These are phyloP conservation scores for Diploptera punctata DNA, from an alignment of 2,888 invertebrate genomes.

Conservation along the genomic window DNA sequence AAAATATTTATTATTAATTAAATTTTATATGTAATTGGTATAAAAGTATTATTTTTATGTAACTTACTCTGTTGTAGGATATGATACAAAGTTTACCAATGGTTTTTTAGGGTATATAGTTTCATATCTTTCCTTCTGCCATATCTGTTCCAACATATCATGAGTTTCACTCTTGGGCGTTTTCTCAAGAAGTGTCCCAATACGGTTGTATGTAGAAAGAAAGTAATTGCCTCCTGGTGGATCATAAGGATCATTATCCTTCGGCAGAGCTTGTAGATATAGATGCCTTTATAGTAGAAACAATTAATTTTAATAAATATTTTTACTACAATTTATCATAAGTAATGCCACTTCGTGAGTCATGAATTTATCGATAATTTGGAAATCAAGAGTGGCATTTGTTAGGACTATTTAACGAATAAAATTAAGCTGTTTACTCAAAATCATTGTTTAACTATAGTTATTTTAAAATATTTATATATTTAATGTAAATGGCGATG, in stretches of 20 bases:
- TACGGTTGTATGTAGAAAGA: constrained; percentile 58
- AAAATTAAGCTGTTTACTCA: too few species aligned
- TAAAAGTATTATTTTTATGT: not conserved
- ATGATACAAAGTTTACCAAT: not conserved
- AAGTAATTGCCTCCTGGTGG: constrained; percentile 57
- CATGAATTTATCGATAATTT: too few species aligned
- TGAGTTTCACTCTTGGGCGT: constrained; percentile 58
- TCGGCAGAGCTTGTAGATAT: constrained; percentile 55
- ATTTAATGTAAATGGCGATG: too few species aligned
- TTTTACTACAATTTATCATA: too few species aligned
- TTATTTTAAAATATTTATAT: too few species aligned
- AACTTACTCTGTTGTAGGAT: constrained; percentile 1
- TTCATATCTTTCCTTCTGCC: not conserved
- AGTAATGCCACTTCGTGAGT: too few species aligned
- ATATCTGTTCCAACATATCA: constrained; percentile 54
- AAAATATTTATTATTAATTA: too few species aligned
- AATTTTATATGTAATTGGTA: too few species aligned
- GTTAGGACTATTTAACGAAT: too few species aligned
- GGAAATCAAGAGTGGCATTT: too few species aligned
- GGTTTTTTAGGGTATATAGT: not conserved
- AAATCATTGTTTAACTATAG: too few species aligned
- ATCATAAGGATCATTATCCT: constrained; percentile 60
- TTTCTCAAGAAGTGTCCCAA: constrained; percentile 56
- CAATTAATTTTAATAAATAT: too few species aligned
- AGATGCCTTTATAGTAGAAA: constrained; percentile 8